Conservation (phyloP, 1,140 invertebrate genomes). For the Zeugodacus cucurbitae region DNA sequence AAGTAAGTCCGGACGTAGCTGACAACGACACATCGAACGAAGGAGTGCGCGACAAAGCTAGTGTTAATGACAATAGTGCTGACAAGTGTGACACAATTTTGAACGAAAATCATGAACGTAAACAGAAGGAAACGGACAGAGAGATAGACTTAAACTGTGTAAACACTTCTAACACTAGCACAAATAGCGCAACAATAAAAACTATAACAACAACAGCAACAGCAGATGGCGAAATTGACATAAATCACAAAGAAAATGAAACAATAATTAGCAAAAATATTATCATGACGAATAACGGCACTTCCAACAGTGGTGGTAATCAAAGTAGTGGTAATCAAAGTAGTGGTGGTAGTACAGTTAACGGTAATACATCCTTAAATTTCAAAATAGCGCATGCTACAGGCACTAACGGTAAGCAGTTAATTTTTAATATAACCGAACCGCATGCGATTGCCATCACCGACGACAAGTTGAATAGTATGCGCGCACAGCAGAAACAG, state of each 20-base stretch:
- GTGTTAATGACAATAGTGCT: neutral
- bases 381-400: neutral
- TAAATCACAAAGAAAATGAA: neutral
- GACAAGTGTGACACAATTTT: slow-evolving; percentile 1
- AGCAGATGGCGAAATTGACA: neutral
- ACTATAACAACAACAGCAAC: neutral
- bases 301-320: slow-evolving; percentile 41
- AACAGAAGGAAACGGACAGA: neutral
- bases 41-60: slow-evolving; percentile 30
- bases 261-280: slow-evolving; percentile 31
- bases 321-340: slow-evolving; percentile 35
- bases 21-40: slow-evolving; percentile 42
- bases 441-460: neutral
- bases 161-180: neutral
- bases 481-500: neutral
- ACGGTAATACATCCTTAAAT: neutral
- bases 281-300: neutral
- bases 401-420: neutral
- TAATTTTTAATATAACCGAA: neutral
- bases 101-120: neutral
- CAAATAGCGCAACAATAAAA: neutral
- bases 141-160: neutral
- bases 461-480: neutral
- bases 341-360: slow-evolving; percentile 42
- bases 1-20: neutral